Base-by-base conservation (phyloP, 2,113 vertebrate genomes). In the Chrysemys picta region DNA sequence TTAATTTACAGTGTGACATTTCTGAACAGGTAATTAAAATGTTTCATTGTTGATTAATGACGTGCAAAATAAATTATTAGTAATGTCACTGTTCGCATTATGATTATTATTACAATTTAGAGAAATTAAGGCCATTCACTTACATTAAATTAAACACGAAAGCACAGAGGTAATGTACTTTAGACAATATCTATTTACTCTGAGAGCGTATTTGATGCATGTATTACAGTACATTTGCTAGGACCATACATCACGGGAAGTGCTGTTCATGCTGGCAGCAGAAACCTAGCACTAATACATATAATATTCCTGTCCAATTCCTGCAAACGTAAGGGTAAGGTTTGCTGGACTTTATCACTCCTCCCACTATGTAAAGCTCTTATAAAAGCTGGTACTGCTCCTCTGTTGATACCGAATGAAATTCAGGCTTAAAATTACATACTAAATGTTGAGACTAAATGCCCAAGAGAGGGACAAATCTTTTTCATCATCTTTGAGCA, bases 81-180 rank as follows among this genome's bases (percentile, higher is more conserved):
- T 90, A 85, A 47, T 53, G 94, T 91, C 90, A 94, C 94, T 84
- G 93, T 91, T 84, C 90, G 62, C 81, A 27, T 94, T 91, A 93
- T 96, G 96, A 94, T 93, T 96, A 84, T 96, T 85, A 47, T 49
- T 29, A 97, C 96, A 94, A 96, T 97, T 96, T 96, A 86, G 94
- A 92, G 96, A 94, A 97, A 98, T 97, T 97, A 97, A 97, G 95
- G 91, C 91, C 91, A 95, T 93, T 95, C 87, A 83, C 88, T 95
- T 95, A 88, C 96, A 96, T 95, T 97, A 95, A 97, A 96, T 96
- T 97, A 97, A 97, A 97, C 93, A 94, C 54, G 91, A 95, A 96
- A 89, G 96, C 90, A 47, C 65, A 80, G 85, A 91, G 97, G 94
- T 94, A 96, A 96, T 92, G 92, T 45, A 91, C 93, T 90, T 95